phyloP scores from a whole-genome alignment of 2,888 invertebrate species.

The Apamea crenata region DNA sequence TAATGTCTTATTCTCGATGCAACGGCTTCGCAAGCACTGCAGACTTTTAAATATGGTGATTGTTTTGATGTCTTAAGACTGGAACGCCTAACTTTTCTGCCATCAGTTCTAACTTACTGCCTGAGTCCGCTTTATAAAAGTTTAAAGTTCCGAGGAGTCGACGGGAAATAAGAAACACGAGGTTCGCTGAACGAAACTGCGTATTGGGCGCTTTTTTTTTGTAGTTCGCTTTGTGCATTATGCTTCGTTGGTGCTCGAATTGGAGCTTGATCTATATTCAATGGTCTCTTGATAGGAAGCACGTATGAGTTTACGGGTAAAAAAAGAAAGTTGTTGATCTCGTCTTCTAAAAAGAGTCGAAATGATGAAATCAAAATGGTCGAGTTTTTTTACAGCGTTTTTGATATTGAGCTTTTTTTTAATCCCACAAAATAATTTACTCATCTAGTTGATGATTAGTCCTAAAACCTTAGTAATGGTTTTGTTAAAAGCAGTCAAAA shows the following conservation, averaged over 20 bases:
- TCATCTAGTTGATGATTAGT: background rate
- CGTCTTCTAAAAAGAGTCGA: background rate
- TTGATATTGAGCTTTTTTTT: background rate
- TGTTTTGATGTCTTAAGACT: slow-evolving; percentile 66
- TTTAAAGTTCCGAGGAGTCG: slow-evolving; percentile 58
- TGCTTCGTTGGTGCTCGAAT: slow-evolving; percentile 22
- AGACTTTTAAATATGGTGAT: slow-evolving; percentile 69
- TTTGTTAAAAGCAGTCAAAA: too few species aligned
- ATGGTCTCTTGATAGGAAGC: background rate
- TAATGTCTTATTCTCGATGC: slow-evolving; percentile 26
- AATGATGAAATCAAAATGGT: background rate
- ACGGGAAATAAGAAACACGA: slow-evolving; percentile 53
- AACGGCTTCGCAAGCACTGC: slow-evolving; percentile 49
- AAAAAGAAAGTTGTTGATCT: background rate
- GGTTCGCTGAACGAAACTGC: slow-evolving; percentile 37
- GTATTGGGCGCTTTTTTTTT: slow-evolving; percentile 48
- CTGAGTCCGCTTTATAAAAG: slow-evolving; percentile 61
- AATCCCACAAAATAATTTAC: background rate
- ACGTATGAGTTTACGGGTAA: background rate
- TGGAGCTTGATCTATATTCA: slow-evolving; percentile 26
- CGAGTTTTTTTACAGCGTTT: background rate
- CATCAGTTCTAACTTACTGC: slow-evolving; percentile 63
- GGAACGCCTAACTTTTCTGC: slow-evolving; percentile 59
- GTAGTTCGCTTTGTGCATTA: slow-evolving; percentile 22
- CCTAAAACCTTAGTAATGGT: background rate